Conservation (phyloP, 1,140 invertebrate genomes). For the Diuraphis noxia region DNA sequence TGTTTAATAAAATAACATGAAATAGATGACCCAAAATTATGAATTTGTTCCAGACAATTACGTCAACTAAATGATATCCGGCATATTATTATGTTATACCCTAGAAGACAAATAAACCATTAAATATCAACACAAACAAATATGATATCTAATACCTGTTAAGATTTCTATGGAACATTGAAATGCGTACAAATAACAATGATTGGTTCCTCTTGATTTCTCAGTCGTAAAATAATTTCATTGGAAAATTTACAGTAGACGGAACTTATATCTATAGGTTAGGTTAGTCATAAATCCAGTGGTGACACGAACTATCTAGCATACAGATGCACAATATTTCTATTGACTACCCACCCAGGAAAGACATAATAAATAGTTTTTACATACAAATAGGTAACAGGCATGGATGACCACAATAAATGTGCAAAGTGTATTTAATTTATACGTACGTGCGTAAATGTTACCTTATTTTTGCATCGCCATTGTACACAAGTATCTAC, state of each 20-base stretch:
- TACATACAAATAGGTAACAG: background rate
- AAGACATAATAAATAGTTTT: background rate
- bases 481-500: background rate
- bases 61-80: constrained; percentile 16
- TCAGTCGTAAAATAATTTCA: constrained; percentile 8
- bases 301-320: background rate
- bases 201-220: constrained; percentile 14
- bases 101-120: background rate
- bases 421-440: background rate
- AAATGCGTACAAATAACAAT: constrained; percentile 1
- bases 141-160: background rate
- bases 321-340: background rate
- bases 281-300: background rate
- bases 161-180: background rate
- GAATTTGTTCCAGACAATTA: constrained; percentile 22
- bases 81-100: background rate
- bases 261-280: background rate
- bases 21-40: background rate
- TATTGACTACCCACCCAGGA: background rate
- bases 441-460: background rate
- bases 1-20: background rate
- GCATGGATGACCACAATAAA: background rate
- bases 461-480: background rate
- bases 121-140: background rate
- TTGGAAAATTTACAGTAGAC: background rate